Evolutionary conservation across 2,797 vertebrate species (phyloP), one percentile per base, ranked within the genome.

Genomic region (Spinus pinus): DNA sequence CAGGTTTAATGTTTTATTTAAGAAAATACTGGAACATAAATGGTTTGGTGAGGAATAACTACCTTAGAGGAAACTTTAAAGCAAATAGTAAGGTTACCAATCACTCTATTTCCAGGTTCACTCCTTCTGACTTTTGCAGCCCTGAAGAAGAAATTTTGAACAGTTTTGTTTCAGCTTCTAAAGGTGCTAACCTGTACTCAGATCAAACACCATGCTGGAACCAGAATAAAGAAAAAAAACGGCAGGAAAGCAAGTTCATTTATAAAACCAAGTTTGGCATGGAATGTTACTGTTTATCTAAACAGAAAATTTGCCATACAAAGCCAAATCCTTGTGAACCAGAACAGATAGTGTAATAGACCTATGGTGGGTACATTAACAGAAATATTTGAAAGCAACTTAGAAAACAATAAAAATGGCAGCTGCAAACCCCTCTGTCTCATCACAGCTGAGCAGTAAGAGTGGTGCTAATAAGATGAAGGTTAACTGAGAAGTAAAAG

Each of bases 351-450:
- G 30, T 12, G 24, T 19, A 78, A 46, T 12, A 81, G 47, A 81
- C 78, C 42, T 69, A 31, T 28, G 30, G 31, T 66, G 41, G 14
- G 25, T 46, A 67, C 30, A 77, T 50, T 74, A 91, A 89, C 2
- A 87, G 71, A 89, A 94, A 78, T 65, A 62, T 51, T 77, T 5
- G 1, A 90, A 89, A 75, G 57, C 41, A 83, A 89, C 46, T 83
- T 42, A 60, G 37, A 30, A 66, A 90, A 92, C 72, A 79, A 58
- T 81, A 58, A 86, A 72, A 56, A 81, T 49, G 42, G 85, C 77
- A 96, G 80, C 80, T 93, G 81, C 67, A 96, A 91, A 93, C 46
- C 58, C 81, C 73, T 75, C 72, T 95, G 91, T 81, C 62, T 93
- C 60, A 61, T 44, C 81, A 42, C 22, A 81, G 72, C 72, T n/a